Base-by-base conservation (phyloP, 2,113 vertebrate species). In the Nycticryphes semicollaris region DNA sequence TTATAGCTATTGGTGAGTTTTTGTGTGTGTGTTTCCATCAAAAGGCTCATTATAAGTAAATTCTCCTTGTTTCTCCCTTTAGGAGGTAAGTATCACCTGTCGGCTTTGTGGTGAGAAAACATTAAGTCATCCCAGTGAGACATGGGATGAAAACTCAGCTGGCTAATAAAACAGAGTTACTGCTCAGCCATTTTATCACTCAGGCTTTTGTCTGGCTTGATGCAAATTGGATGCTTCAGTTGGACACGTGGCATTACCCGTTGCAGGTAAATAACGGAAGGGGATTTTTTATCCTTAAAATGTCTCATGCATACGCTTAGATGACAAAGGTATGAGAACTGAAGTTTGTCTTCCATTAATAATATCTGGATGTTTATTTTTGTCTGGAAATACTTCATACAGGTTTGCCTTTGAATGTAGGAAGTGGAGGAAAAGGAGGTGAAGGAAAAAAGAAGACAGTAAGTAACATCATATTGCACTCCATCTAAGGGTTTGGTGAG, bases 401-500 rank as follows among this genome's bases (percentile, higher is more conserved):
- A 18, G 19, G 1, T 45, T 68, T 69, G 18, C 20, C 45, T 59
- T 19, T 62, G 47, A 80, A 67, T 76, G 39, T 50, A 54, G 3
- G 23, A 73, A 64, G 18, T 7, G 14, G 6, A 79, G 9, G 10
- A 57, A 53, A 60, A 81, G 2, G 10, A 43, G 2, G 3, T 14
- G 13, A 89, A 77, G 17, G 3, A 13, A 10, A 56, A 77, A 69
- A 62, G 1, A 47, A 24, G 13, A 50, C 4, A 45, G 1, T 18
- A 45, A 33, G 3, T 31, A 10, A 8, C 11, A 7, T 21, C 1
- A 1, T 6, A 7, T 1, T 31, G 7, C 4, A 64, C 22, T 73
- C 30, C 6, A 59, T 27, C 24, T 20, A 48, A 21, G 0, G 60
- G 9, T 31, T 62, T 2, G 4, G 7, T 50, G 41, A 70, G 1